Percentiles rank a stretch among this genome's conserved stretches.
These are phyloP conservation scores for Hemistola chrysoprasaria DNA, from an alignment of 2,888 invertebrate genomes.

Conservation along the genomic window DNA sequence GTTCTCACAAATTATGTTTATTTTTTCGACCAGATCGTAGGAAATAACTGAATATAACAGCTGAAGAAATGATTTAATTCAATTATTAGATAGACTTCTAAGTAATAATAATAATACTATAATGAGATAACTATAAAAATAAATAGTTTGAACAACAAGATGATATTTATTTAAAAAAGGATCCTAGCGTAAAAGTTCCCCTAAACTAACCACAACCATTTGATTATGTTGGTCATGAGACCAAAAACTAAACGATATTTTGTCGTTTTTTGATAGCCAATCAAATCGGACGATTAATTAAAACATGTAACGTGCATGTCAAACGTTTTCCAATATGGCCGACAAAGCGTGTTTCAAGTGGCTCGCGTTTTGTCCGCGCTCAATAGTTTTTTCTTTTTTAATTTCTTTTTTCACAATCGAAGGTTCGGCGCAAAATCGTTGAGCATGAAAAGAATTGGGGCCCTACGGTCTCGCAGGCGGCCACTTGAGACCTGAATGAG, in stretches of 20 bases:
- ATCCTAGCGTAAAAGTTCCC: too few relatives aligned
- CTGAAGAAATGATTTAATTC: too few relatives aligned
- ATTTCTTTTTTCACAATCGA: slow-evolving; percentile 63
- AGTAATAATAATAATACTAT: too few relatives aligned
- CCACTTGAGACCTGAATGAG: slow-evolving; percentile 74
- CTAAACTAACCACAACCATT: too few relatives aligned
- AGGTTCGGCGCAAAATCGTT: slow-evolving; percentile 60
- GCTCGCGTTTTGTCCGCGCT: slow-evolving; percentile 66
- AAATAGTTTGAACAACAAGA: too few relatives aligned
- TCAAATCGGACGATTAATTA: slow-evolving; percentile 31
- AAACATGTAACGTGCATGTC: slow-evolving; percentile 57
- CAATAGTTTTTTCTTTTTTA: slow-evolving; percentile 75
- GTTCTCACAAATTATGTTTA: too few relatives aligned
- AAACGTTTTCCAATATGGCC: slow-evolving; percentile 76
- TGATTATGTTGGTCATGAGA: background rate
- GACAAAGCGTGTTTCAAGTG: slow-evolving; percentile 74
- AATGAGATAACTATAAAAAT: too few relatives aligned
- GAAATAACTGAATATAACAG: too few relatives aligned
- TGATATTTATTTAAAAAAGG: too few relatives aligned
- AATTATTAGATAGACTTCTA: too few relatives aligned
- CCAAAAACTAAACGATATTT: slow-evolving; percentile 8
- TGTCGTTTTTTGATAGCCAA: background rate
- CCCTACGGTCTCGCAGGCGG: slow-evolving; percentile 51
- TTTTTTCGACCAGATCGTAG: too few relatives aligned
- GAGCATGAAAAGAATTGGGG: slow-evolving; percentile 74